A percentile compares a stretch with the other conserved stretches of the same genome.
These are phyloP conservation scores for Montipora foliosa DNA, from an alignment of 64 coral and sea anemone genomes.

Conservation along the genomic window DNA sequence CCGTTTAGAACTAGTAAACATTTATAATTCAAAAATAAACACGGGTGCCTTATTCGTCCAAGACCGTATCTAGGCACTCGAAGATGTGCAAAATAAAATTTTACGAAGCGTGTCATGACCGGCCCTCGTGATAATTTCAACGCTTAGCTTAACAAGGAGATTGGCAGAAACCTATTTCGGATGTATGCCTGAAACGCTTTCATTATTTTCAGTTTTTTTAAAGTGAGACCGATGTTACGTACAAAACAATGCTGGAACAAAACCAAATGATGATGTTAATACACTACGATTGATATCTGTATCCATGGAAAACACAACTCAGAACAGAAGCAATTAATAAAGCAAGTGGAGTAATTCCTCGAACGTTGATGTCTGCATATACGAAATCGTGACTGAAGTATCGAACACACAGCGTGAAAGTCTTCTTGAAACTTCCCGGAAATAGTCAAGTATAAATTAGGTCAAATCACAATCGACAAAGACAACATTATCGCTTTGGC, in stretches of 20 bases:
- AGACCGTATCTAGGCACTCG: neutral
- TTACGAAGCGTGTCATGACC: constrained; percentile 18
- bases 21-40: constrained; percentile 30
- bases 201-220: neutral
- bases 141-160: constrained; percentile 20
- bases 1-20: neutral
- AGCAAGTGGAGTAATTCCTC: neutral
- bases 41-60: neutral
- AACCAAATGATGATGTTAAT: constrained; percentile 51
- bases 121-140: neutral
- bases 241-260: constrained; percentile 74
- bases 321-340: neutral
- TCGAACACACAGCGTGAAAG: neutral
- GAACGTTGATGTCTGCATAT: neutral
- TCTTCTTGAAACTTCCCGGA: neutral
- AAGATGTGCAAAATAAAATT: constrained; percentile 27
- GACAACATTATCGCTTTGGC: constrained; percentile 7
- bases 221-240: neutral
- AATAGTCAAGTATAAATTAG: neutral
- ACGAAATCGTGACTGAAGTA: neutral
- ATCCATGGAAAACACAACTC: constrained; percentile 20
- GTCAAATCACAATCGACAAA: neutral
- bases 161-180: constrained; percentile 18
- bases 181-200: neutral
- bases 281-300: constrained; percentile 6